Evolutionary conservation across 2,888 invertebrate genomes (phyloP).

Genomic region (Ectropis crepuscularia): DNA sequence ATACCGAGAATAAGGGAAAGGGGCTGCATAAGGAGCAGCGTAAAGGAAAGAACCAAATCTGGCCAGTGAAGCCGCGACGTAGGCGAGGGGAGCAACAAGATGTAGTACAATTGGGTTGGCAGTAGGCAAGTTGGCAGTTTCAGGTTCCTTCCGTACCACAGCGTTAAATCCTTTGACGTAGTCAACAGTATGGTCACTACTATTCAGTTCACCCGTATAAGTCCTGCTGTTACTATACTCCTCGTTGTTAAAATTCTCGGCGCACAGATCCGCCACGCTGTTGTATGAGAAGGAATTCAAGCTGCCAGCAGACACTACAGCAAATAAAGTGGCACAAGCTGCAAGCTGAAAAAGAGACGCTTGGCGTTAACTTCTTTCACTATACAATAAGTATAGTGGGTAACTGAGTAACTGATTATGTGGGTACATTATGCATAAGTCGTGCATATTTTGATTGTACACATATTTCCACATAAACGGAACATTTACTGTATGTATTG

Average conservation of each 20-base stretch:
- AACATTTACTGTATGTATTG: too few species aligned
- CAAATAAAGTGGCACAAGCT: constrained; percentile 60
- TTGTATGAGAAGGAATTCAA: constrained; percentile 77
- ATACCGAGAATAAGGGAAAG: constrained; percentile 54
- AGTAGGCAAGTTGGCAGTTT: too few species aligned
- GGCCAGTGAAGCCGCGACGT: constrained; percentile 41
- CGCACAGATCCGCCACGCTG: constrained; percentile 82
- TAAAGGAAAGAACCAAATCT: constrained; percentile 37
- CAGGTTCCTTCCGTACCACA: constrained; percentile 79
- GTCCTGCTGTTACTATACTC: constrained; percentile 29
- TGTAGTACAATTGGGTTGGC: too few species aligned
- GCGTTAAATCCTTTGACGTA: constrained; percentile 85
- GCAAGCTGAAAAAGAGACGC: constrained; percentile 57
- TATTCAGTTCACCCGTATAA: constrained; percentile 37
- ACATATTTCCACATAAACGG: too few species aligned
- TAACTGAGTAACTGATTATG: too few species aligned
- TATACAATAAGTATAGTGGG: too few species aligned
- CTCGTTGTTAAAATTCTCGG: constrained; percentile 84
- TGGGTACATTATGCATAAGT: too few species aligned
- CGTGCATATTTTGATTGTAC: too few species aligned
- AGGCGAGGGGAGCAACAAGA: constrained; percentile 43
- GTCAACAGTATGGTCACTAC: constrained; percentile 81
- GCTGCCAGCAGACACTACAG: constrained; percentile 56
- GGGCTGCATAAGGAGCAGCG: constrained; percentile 31
- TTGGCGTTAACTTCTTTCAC: too few species aligned